Conservation (phyloP, 2,797 vertebrate genomes). For the Alcedo atthis region DNA sequence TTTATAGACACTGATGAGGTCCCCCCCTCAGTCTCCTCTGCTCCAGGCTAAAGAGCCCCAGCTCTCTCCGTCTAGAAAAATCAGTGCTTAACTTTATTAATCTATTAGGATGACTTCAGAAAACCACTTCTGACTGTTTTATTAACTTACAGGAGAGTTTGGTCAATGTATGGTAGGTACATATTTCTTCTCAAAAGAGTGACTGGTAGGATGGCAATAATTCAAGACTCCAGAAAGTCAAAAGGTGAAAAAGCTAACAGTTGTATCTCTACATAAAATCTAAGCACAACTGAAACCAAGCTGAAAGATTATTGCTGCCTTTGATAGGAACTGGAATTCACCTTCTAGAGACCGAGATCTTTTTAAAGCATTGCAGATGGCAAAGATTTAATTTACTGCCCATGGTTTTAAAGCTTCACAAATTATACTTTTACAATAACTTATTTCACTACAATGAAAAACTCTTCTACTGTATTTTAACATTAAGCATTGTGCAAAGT, state of each 20-base stretch:
- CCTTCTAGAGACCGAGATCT: neutral
- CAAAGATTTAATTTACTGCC: neutral
- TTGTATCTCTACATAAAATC: neutral
- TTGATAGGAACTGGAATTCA: neutral
- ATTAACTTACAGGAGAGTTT: neutral
- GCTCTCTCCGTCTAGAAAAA: neutral
- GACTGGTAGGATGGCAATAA: neutral
- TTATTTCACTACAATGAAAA: conserved; percentile 2
- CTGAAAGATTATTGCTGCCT: neutral
- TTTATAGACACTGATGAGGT: too few relatives aligned
- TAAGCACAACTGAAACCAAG: neutral
- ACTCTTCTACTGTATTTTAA: neutral
- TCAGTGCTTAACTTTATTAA: neutral
- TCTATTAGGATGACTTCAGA: neutral
- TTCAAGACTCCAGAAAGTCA: neutral
- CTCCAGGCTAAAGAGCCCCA: too few relatives aligned
- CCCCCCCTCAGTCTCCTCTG: too few relatives aligned
- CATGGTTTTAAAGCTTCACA: neutral
- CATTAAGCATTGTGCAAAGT: conserved; percentile 29
- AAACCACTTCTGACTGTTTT: neutral
- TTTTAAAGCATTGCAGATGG: neutral
- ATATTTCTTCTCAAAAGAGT: neutral
- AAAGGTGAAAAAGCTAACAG: neutral
- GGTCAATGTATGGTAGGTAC: neutral
- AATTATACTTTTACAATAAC: neutral